Base-by-base conservation (phyloP, 1,140 invertebrate species). In the Aphis gossypii region DNA sequence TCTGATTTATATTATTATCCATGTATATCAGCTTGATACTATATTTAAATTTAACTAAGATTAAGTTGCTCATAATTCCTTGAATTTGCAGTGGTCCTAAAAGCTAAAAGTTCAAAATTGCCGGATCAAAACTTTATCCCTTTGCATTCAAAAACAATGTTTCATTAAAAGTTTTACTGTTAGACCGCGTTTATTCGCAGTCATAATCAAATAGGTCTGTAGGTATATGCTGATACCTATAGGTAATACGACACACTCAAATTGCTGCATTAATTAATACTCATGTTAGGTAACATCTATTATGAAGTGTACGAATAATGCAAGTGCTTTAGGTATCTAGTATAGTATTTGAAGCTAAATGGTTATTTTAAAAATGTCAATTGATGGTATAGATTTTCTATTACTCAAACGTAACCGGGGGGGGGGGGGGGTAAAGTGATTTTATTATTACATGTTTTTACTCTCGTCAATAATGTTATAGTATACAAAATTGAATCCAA, bases 21-120 rank as follows among this genome's bases (percentile, higher is more conserved):
- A 6, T 84, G 83, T 84, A 84, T 84, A 84, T 25, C 9, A 76
- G n/a, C 60, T 76, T 84, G 21, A 84, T 84, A 46, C 84, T 46
- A 87, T 87, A 87, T 46, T 87, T 87, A 87, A 46, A 87, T 46
- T 87, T 87, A 46, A 46, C 44, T 87, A 87, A 87, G 84, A 46
- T 87, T 87, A 46, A 86, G 23, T 87, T 87, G 25, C 41, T 87
- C 44, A 46, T 87, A 46, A 87, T 48, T 87, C 84, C 44, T 46
- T 20, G 84, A 48, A 87, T 87, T 87, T 48, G 11, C 23, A 46
- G 7, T 87, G 84, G 44, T 87, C 46, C 44, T 87, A 87, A 46
- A 87, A 46, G 41, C 30, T 87, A 48, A 87, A 87, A 46, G 84
- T 87, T 87, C 44, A 7, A 46, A 87, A 48, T 87, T 46, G 14